Percentiles rank a stretch among this genome's conserved stretches.
Conservation (phyloP, 2,888 invertebrate genomes). For the Drosophila mayaguana region DNA sequence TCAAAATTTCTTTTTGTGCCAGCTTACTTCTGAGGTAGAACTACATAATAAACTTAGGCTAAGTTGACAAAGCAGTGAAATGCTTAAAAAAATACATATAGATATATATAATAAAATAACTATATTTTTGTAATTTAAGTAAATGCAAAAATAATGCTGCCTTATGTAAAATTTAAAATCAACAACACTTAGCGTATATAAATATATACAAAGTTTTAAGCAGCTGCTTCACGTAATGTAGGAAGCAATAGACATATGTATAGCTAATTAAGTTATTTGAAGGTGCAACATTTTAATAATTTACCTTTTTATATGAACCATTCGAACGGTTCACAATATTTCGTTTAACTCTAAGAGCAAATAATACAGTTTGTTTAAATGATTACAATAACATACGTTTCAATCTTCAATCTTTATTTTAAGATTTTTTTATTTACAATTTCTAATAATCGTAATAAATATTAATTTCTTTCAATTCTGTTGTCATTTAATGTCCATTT, state of each 20-base stretch:
- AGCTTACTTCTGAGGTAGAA: conserved; percentile 57
- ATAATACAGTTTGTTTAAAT: conserved; percentile 45
- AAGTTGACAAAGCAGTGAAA: conserved; percentile 20
- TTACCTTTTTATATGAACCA: conserved; percentile 36
- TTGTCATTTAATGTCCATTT: background rate
- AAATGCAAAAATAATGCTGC: conserved; percentile 69
- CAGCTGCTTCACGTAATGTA: conserved; percentile 22
- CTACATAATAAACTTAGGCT: conserved; percentile 9
- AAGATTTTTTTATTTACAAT: conserved; percentile 73
- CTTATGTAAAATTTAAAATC: conserved; percentile 75
- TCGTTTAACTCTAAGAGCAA: conserved; percentile 24
- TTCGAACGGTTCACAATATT: conserved; percentile 7
- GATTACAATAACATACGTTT: conserved; percentile 58
- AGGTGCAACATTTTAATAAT: conserved; percentile 13
- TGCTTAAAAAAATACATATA: background rate
- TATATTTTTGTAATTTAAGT: conserved; percentile 38
- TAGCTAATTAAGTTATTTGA: conserved; percentile 21
- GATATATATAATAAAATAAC: background rate
- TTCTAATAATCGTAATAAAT: conserved; percentile 32
- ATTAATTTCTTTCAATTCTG: background rate
- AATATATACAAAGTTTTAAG: conserved; percentile 16
- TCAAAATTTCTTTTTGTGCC: conserved; percentile 59
- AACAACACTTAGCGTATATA: conserved; percentile 30
- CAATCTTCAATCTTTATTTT: conserved; percentile 67
- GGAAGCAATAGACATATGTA: conserved; percentile 14